phyloP scores from a whole-genome alignment of 2,888 invertebrate species.

The Andricus quercusramuli region DNA sequence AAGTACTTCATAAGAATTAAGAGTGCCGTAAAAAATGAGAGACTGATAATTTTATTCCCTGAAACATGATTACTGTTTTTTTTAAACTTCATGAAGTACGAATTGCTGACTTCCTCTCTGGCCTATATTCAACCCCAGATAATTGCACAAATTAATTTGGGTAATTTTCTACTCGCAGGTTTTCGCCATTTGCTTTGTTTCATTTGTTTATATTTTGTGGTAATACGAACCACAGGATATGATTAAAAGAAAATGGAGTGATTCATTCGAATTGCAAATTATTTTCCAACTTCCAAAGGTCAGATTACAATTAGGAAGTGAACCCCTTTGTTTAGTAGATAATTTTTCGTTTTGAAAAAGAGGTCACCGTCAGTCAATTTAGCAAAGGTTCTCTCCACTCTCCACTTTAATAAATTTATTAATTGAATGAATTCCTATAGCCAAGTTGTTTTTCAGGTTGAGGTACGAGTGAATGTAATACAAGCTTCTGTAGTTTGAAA shows the following conservation, averaged over 20 bases:
- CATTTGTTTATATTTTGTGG: background rate
- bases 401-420: constrained; percentile 19
- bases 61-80: background rate
- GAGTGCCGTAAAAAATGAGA: background rate
- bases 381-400: constrained; percentile 31
- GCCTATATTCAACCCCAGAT: background rate
- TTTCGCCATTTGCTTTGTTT: background rate
- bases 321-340: background rate
- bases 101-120: background rate
- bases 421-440: constrained; percentile 5
- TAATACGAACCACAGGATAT: background rate
- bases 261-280: constrained; percentile 21
- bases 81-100: background rate
- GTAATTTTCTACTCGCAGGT: background rate
- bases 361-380: constrained; percentile 29
- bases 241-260: background rate
- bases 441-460: background rate
- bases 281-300: constrained; percentile 6
- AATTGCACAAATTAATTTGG: background rate
- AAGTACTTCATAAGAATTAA: background rate
- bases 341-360: constrained; percentile 24
- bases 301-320: background rate
- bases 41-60: background rate
- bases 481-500: background rate
- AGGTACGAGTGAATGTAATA: background rate